These are phyloP conservation scores for Yponomeuta evonymella DNA, from an alignment of 2,888 invertebrate species.

Conservation along the genomic window DNA sequence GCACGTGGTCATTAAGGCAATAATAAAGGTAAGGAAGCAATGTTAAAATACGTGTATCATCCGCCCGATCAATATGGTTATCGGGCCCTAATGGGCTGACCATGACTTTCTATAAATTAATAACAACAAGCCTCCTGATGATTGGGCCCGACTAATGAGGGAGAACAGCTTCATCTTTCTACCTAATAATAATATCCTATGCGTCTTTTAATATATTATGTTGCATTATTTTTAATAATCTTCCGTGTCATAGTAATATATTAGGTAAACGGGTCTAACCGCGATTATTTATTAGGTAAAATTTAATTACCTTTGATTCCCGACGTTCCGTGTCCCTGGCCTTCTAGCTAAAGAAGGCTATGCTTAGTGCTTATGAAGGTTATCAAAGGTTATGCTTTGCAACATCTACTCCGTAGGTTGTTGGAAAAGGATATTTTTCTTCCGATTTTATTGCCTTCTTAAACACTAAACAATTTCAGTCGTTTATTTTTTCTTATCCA, in stretches of 20 bases:
- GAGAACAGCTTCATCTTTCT: slow-evolving; percentile 58
- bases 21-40: slow-evolving; percentile 38
- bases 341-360: neutral
- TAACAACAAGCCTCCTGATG: slow-evolving; percentile 63
- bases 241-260: neutral
- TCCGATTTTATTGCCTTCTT: neutral
- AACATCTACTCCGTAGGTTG: too few species aligned
- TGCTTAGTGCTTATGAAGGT: too few species aligned
- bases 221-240: slow-evolving; percentile 35
- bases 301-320: too few species aligned
- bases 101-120: slow-evolving; percentile 76
- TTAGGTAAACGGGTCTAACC: too few species aligned
- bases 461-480: too few species aligned
- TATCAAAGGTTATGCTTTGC: neutral
- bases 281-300: too few species aligned
- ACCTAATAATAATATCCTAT: slow-evolving; percentile 36
- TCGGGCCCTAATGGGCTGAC: slow-evolving; percentile 61
- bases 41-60: slow-evolving; percentile 8
- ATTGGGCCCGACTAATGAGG: slow-evolving; percentile 66
- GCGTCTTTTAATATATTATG: slow-evolving; percentile 48
- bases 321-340: too few species aligned
- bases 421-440: neutral
- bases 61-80: slow-evolving; percentile 63
- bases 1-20: slow-evolving; percentile 69
- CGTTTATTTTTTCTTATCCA: too few species aligned